Percentiles rank a stretch among this genome's conserved stretches.
phyloP scores from a whole-genome alignment of 2,888 invertebrate species.

The Antheraea yamamai region DNA sequence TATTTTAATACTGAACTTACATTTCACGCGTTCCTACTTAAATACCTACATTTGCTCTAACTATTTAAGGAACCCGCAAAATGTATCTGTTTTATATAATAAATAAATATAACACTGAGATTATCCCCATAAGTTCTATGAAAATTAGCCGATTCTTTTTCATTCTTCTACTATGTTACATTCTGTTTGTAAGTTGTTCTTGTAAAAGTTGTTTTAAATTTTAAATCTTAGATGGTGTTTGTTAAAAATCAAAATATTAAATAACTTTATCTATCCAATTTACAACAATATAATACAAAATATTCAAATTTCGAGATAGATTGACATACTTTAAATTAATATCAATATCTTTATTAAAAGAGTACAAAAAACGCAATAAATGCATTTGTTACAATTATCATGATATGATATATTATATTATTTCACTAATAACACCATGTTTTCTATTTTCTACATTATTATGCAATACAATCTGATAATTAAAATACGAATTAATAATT shows the following conservation, averaged over 20 bases:
- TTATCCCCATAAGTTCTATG: no score
- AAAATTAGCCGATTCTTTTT: no score
- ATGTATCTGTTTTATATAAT: no score
- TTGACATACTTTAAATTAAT: neutral
- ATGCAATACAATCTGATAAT: neutral
- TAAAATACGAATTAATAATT: neutral
- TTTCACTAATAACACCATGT: no score
- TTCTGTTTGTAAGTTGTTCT: neutral
- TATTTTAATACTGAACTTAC: no score
- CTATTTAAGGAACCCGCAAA: no score
- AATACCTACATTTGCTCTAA: no score
- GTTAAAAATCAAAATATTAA: neutral
- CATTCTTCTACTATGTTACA: no score
- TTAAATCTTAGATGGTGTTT: neutral
- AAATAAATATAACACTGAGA: no score
- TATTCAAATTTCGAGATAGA: neutral
- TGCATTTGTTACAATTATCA: neutral
- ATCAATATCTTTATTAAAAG: neutral
- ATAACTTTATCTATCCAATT: neutral
- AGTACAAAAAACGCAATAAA: neutral
- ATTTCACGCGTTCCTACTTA: no score
- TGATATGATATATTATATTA: no score
- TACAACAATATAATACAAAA: neutral
- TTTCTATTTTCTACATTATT: neutral
- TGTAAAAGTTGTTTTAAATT: neutral